A percentile compares a stretch with the other conserved stretches of the same genome.
Conservation (phyloP, 1,140 invertebrate genomes). For the Halictus rubicundus region DNA sequence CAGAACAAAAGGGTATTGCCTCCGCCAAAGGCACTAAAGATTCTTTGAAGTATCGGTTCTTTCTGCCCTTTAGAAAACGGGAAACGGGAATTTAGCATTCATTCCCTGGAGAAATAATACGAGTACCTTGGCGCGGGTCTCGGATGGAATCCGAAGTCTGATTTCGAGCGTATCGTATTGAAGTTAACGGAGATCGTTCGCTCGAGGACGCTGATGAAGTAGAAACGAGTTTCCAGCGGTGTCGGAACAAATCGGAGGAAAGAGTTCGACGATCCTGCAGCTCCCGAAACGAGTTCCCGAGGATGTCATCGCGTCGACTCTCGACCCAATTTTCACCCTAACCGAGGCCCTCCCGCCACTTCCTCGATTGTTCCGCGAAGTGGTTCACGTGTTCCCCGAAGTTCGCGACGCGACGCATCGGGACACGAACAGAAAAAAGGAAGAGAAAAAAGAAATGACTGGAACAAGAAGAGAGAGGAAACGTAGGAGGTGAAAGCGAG, state of each 20-base stretch:
- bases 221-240: too few species aligned
- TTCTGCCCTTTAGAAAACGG: conserved; percentile 42
- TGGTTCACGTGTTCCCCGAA: conserved; percentile 20
- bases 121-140: not conserved
- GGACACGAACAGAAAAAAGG: conserved; percentile 27
- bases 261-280: not conserved
- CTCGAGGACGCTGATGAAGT: too few species aligned
- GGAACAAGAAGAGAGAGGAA: not conserved
- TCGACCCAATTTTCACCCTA: conserved; percentile 21
- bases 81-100: conserved; percentile 55
- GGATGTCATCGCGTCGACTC: not conserved
- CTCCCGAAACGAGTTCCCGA: not conserved
- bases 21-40: conserved; percentile 53
- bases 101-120: conserved; percentile 60
- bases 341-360: not conserved
- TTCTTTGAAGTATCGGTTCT: conserved; percentile 62
- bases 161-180: too few species aligned
- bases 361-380: conserved; percentile 26
- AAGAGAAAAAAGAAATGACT: not conserved
- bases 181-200: too few species aligned
- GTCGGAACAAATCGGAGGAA: too few species aligned
- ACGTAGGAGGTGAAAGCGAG: not conserved
- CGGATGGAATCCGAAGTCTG: not conserved
- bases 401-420: conserved; percentile 39
- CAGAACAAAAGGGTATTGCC: conserved; percentile 60